Base-by-base conservation (phyloP, 1,140 invertebrate species). In the Zaprionus capensis region DNA sequence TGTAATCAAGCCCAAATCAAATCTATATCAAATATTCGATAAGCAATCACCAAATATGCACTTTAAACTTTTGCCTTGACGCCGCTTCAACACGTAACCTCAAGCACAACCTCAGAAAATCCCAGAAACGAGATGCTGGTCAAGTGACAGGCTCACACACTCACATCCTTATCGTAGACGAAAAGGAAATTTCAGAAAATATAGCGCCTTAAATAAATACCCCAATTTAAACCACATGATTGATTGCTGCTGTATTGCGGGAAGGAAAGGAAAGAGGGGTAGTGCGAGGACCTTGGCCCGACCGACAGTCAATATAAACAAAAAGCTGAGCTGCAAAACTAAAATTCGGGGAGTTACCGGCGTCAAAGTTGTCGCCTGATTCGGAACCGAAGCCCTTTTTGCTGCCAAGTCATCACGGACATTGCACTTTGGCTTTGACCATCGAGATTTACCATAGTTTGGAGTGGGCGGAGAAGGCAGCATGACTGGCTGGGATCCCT, bases 171-270 rank as follows among this genome's bases (percentile, higher is more conserved):
- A 71, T 79, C 77, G 38, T 53, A 46, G 31, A 55, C 55, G 62
- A 59, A 64, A 31, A 31, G 68, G 59, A 59, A 76, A 69, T 65
- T 68, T 65, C 65, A 55, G 71, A 81, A 84, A 81, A 85, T 85
- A 61, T 75, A 76, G 76, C 70, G 87, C 75, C 86, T 91, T 86
- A 83, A 82, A 76, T 85, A 91, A 91, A 91, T 91, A 90, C 76
- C 86, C 86, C 83, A 86, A 91, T 91, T 91, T 91, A 91, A 91
- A 91, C 86, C 86, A 76, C 86, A 91, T 91, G 86, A 91, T 91
- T 91, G 86, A 91, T 91, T 82, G 81, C 80, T 81, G 79, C 38
- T 65, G 68, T 64, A 75, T 71, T 71, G 61, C 51, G 64, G 24
- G 46, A 31, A 55, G 57, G 31, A 44, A 49, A 20, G 31, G 12